Percentiles rank a stretch among this genome's conserved stretches.
phyloP scores from a whole-genome alignment of 2,797 vertebrate genomes.

The Columba guinea region DNA sequence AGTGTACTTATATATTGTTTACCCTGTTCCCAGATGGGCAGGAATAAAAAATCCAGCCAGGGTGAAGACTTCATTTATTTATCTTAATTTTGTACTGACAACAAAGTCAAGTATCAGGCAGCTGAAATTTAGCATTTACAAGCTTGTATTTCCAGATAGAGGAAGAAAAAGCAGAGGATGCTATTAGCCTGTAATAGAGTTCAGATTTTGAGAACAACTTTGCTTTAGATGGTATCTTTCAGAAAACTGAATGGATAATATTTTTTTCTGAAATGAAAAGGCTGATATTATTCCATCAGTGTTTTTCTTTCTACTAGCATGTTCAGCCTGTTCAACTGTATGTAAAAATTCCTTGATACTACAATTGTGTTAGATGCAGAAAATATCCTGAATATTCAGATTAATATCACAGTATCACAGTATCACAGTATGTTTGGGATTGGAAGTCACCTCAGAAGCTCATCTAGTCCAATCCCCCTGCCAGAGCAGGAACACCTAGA shows the following conservation, averaged over 20 bases:
- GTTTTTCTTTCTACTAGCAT: neutral
- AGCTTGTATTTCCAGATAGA: neutral
- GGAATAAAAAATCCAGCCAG: neutral
- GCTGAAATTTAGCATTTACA: neutral
- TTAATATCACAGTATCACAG: neutral
- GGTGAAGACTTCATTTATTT: neutral
- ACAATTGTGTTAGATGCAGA: neutral
- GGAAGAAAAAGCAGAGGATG: neutral
- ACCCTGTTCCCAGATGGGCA: neutral
- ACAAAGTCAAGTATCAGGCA: neutral
- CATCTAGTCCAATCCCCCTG: too few species aligned
- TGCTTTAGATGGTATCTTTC: neutral
- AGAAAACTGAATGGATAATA: neutral
- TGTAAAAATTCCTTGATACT: neutral
- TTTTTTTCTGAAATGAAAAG: neutral
- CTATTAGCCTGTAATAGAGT: neutral
- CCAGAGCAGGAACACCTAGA: too few species aligned
- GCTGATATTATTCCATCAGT: neutral
- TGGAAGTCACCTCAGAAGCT: too few species aligned
- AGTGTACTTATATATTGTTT: neutral
- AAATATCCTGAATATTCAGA: neutral
- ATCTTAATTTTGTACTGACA: neutral
- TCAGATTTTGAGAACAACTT: neutral
- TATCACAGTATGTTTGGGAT: too few species aligned
- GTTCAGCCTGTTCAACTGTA: neutral